These are phyloP conservation scores for Lamprologus speciosus DNA, from an alignment of 2,113 vertebrate species.

Conservation along the genomic window DNA sequence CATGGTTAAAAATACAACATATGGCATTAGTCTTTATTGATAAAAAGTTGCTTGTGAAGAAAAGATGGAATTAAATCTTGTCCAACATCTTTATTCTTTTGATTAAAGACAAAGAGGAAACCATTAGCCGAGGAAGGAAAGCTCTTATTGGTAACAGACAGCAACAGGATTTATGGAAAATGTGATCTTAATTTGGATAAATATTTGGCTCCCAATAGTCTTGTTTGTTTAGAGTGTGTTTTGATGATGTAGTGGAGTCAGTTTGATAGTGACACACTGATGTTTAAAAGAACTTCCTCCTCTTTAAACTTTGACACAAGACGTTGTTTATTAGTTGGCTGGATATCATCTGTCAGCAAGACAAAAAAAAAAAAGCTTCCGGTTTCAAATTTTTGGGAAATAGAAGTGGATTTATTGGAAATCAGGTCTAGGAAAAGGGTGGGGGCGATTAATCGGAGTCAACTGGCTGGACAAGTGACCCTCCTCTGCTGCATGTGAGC, in stretches of 20 bases:
- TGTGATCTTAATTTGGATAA: slow-evolving; percentile 11
- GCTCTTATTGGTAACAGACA: neutral
- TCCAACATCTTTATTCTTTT: neutral
- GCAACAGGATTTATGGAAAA: slow-evolving; percentile 1
- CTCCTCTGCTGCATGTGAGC: neutral
- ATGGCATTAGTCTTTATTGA: neutral
- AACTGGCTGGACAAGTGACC: neutral
- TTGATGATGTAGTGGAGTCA: neutral
- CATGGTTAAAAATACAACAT: neutral
- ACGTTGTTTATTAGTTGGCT: neutral
- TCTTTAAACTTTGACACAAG: neutral
- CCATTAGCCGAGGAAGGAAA: neutral
- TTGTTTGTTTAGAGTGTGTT: neutral
- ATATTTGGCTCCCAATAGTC: neutral
- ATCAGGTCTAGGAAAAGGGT: rapidly evolving
- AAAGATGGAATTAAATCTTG: neutral
- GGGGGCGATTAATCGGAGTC: neutral
- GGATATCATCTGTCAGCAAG: neutral
- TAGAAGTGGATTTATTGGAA: slow-evolving; percentile 11
- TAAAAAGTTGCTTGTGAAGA: neutral
- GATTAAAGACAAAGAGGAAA: neutral
- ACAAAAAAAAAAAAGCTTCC: neutral
- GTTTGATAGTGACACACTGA: neutral
- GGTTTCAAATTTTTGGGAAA: neutral
- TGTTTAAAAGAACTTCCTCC: neutral